Evolutionary conservation across 2,113 vertebrate genomes (phyloP).

Genomic region (Morphnarchus princeps): DNA sequence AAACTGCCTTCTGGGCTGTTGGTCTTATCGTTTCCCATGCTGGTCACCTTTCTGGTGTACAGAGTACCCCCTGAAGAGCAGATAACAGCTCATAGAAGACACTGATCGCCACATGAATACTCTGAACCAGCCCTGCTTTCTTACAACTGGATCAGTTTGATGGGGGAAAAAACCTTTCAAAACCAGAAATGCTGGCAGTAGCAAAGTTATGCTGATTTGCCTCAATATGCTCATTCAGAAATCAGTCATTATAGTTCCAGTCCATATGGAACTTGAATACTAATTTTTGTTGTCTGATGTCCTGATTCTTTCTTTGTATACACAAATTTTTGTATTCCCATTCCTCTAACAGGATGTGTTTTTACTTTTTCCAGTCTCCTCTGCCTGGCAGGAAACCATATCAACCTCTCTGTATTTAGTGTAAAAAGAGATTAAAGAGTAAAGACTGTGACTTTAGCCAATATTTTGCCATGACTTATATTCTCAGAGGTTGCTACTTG

Average conservation of each 20-base stretch:
- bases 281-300: not conserved
- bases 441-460: not conserved
- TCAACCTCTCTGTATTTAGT: not conserved
- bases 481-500: not conserved
- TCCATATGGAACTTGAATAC: not conserved
- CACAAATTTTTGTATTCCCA: not conserved
- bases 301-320: not conserved
- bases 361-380: not conserved
- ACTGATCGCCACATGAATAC: not conserved
- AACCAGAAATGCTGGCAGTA: not conserved
- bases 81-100: not conserved
- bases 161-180: not conserved
- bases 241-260: not conserved
- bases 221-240: not conserved
- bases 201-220: not conserved
- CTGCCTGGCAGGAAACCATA: not conserved
- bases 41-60: not conserved
- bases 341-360: not conserved
- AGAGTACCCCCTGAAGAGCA: not conserved
- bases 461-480: not conserved
- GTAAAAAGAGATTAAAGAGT: conserved; percentile 1
- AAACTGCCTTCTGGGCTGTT: not conserved
- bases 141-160: not conserved
- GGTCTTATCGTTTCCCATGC: rapidly evolving
- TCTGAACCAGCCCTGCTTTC: not conserved